Evolutionary conservation across 2,113 vertebrate genomes (phyloP).

Genomic region (Miniopterus natalensis): DNA sequence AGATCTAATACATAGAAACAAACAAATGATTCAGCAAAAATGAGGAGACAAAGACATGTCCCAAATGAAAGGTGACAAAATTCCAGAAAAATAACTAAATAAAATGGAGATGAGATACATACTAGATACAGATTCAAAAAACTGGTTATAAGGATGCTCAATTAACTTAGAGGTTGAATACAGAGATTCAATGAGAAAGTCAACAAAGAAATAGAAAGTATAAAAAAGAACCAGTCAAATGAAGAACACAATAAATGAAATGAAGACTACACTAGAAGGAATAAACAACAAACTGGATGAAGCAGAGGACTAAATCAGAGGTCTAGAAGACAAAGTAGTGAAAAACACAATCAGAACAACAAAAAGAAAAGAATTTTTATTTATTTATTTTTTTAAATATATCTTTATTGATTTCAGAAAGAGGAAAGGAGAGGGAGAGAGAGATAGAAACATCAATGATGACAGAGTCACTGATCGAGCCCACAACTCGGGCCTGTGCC

Average conservation of each 20-base stretch:
- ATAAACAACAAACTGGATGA: neutral
- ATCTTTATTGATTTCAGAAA: too few species aligned
- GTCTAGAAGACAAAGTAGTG: neutral
- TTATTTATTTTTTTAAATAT: too few species aligned
- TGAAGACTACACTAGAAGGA: neutral
- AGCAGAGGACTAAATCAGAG: neutral
- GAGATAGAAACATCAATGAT: too few species aligned
- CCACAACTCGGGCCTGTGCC: too few species aligned
- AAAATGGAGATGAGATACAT: neutral
- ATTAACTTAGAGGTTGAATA: neutral
- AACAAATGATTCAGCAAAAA: neutral
- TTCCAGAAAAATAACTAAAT: neutral
- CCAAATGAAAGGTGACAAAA: neutral
- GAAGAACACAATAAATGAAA: neutral
- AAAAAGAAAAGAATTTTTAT: neutral
- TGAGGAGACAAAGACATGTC: neutral
- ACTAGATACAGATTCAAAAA: neutral
- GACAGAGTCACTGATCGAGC: too few species aligned
- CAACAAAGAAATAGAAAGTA: neutral
- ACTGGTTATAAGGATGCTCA: neutral
- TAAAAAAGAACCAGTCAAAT: neutral
- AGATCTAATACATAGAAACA: neutral
- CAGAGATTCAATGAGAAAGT: neutral
- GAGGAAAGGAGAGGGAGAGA: too few species aligned
- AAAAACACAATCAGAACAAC: neutral